Evolutionary conservation across 2,113 vertebrate genomes (phyloP), one percentile per base, ranked within the genome.

Genomic region (Bubalus kerabau): DNA sequence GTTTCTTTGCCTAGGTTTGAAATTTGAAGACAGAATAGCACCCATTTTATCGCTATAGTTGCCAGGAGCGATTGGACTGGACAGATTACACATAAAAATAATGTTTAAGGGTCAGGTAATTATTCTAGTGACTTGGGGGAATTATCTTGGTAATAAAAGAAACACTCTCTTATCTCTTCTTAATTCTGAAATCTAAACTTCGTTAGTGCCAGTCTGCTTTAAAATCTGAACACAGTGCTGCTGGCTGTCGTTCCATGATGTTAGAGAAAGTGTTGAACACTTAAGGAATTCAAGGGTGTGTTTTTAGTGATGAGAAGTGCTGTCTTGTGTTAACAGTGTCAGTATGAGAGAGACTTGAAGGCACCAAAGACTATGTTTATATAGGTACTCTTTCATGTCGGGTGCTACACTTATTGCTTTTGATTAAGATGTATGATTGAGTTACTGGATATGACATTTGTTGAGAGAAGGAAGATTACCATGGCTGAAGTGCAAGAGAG

Each of bases 371-470:
- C 67, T 78, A 48, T 92, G 83, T 96, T 91, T 97, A 96, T 92
- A 84, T 95, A 98, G 90, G 93, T 94, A 93, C 94, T 93, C 97
- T 97, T 96, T 97, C 97, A 90, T 87, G 91, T 97, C 80, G 24
- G 91, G 96, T 87, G 95, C 95, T 92, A 83, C 95, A 85, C 88
- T 97, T 97, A 98, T 87, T 98, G 98, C 98, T 98, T 98, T 91
- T 97, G 97, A 98, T 98, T 98, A 98, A 98, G 97, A 98, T 94
- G 92, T 94, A 95, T 98, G 96, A 98, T 98, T 62, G 96, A 98
- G 84, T 98, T 98, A 84, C 96, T 97, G 28, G 94, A 97, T 97
- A 89, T 98, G 98, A 97, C 56, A 94, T 97, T 98, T 98, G 97
- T 95, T 98, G 95, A 87, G 96, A 98, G 95, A 60, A 82, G 71